Evolutionary conservation across 2,797 vertebrate genomes (phyloP).

Genomic region (Muraenolepis orangiensis): DNA sequence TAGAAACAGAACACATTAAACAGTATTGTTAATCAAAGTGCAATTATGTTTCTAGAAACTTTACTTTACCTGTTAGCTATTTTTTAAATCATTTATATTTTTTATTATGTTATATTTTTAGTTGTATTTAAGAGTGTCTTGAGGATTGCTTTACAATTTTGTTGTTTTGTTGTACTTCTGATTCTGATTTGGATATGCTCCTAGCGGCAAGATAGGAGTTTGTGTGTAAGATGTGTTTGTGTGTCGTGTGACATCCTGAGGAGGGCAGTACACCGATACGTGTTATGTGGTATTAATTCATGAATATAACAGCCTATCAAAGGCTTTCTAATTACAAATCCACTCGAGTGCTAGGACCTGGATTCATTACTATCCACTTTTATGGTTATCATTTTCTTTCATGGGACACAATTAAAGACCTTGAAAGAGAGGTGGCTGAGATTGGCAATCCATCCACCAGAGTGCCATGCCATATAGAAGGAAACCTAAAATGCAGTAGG

Average conservation of each 20-base stretch:
- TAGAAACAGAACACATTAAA: background rate
- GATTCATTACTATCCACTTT: background rate
- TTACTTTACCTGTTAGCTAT: no score
- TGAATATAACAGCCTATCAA: background rate
- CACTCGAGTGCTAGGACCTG: background rate
- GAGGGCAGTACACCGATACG: background rate
- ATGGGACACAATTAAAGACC: background rate
- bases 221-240: background rate
- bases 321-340: background rate
- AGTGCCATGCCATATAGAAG: background rate
- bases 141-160: no score
- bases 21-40: background rate
- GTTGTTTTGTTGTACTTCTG: no score
- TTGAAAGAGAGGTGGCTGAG: background rate
- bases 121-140: no score
- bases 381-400: background rate
- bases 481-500: background rate
- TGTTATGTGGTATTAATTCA: background rate
- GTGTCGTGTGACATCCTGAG: background rate
- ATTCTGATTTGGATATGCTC: no score
- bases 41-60: background rate
- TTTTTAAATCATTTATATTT: no score
- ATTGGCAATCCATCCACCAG: background rate
- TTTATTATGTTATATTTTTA: no score
- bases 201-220: background rate